phyloP scores from a whole-genome alignment of 2,113 vertebrate species.

The Melierax canorus region DNA sequence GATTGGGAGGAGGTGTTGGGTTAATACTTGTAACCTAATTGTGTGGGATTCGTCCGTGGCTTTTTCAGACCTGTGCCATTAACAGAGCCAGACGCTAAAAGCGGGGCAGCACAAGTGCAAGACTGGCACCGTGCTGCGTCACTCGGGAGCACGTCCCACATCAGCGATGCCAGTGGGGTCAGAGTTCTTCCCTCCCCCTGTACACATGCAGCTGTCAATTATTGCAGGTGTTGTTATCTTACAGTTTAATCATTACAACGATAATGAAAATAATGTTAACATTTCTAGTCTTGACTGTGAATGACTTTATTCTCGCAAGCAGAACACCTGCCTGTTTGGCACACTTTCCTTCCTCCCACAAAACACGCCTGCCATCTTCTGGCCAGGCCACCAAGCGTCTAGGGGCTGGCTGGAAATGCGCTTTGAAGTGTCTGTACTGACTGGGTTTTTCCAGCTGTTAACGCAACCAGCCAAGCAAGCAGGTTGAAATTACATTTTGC shows the following conservation, averaged over 20 bases:
- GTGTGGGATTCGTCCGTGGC: rapidly evolving
- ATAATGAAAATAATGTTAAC: neutral
- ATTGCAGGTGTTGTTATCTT: neutral
- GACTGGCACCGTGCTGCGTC: rapidly evolving
- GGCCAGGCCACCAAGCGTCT: neutral
- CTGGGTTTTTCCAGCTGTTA: neutral
- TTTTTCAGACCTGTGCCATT: neutral
- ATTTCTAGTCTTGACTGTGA: neutral
- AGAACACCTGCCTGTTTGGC: neutral
- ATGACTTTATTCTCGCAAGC: neutral
- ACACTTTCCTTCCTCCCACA: neutral
- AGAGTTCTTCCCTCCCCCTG: neutral
- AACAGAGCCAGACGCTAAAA: neutral
- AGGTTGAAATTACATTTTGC: neutral
- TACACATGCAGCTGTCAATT: neutral
- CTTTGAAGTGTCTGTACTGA: neutral
- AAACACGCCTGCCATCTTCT: slow-evolving; percentile 62
- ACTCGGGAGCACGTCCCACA: rapidly evolving
- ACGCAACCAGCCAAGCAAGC: neutral
- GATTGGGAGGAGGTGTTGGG: neutral
- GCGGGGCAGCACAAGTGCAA: neutral
- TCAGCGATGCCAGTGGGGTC: neutral
- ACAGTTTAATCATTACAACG: neutral
- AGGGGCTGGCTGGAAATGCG: neutral
- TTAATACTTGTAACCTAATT: neutral